phyloP scores from a whole-genome alignment of 1,140 invertebrate genomes.

The Calephelis nemesis region DNA sequence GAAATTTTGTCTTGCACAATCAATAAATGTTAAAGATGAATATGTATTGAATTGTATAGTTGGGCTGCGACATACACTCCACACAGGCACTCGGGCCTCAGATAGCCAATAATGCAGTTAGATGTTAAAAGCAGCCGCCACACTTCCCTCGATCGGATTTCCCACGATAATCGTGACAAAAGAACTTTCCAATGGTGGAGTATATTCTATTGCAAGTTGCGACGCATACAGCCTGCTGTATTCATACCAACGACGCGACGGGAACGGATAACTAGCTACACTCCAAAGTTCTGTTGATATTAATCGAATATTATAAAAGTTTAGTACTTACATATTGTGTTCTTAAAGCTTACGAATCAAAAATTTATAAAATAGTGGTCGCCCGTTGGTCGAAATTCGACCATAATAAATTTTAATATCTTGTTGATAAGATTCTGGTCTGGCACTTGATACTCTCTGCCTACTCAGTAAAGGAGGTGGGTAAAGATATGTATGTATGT shows the following conservation, averaged over 20 bases:
- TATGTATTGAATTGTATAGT: conserved; percentile 44
- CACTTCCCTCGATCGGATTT: conserved; percentile 74
- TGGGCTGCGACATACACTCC: conserved; percentile 25
- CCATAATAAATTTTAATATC: too few relatives aligned
- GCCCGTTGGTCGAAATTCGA: too few relatives aligned
- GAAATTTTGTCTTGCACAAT: not conserved
- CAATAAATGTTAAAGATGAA: conserved; percentile 6
- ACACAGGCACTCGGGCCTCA: conserved; percentile 38
- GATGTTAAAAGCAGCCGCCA: conserved; percentile 66
- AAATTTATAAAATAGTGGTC: too few relatives aligned
- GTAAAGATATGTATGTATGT: too few relatives aligned
- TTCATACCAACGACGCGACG: conserved; percentile 45
- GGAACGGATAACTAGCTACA: conserved; percentile 50
- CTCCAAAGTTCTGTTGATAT: conserved; percentile 51
- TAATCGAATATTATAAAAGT: conserved; percentile 26
- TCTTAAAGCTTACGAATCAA: not conserved
- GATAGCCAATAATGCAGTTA: conserved; percentile 73
- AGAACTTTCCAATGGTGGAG: conserved; percentile 64
- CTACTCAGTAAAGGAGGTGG: too few relatives aligned
- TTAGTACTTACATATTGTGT: conserved; percentile 2
- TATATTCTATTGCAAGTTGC: conserved; percentile 60
- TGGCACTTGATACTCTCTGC: too few relatives aligned
- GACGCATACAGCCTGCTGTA: conserved; percentile 51
- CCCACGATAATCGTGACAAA: conserved; percentile 75
- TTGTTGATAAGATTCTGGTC: too few relatives aligned